These are phyloP conservation scores for Rhagoletis zephyria DNA, from an alignment of 1,140 invertebrate genomes.

Conservation along the genomic window DNA sequence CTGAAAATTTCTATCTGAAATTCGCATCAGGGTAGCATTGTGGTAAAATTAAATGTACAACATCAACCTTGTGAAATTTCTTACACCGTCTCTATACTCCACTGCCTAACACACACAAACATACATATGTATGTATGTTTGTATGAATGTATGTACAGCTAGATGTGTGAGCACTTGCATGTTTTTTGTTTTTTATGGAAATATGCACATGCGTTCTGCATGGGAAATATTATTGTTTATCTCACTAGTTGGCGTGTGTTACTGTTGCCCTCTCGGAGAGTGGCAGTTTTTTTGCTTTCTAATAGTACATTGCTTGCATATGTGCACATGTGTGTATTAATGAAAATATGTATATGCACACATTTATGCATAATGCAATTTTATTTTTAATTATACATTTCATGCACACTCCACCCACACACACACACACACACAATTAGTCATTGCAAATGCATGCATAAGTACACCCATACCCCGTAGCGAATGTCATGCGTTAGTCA, in stretches of 20 bases:
- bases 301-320: not conserved
- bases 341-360: not conserved
- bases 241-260: not conserved
- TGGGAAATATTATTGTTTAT: not conserved
- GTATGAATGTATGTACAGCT: not conserved
- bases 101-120: not conserved
- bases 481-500: no score
- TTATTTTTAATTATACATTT: slow-evolving; percentile 3
- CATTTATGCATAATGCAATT: slow-evolving; percentile 33
- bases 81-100: no score
- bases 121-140: not conserved
- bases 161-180: no score
- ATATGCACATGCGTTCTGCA: slow-evolving; percentile 23
- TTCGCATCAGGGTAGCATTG: no score
- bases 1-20: not conserved
- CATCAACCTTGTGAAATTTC: not conserved
- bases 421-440: not conserved
- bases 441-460: not conserved
- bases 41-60: not conserved
- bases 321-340: not conserved
- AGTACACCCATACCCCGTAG: no score
- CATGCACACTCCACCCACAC: slow-evolving; percentile 2
- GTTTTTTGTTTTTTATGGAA: no score
- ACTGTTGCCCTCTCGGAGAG: not conserved
- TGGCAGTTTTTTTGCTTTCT: not conserved